Base-by-base conservation (phyloP, 92 coral and sea anemone genomes). In the Paragorgia papillata region DNA sequence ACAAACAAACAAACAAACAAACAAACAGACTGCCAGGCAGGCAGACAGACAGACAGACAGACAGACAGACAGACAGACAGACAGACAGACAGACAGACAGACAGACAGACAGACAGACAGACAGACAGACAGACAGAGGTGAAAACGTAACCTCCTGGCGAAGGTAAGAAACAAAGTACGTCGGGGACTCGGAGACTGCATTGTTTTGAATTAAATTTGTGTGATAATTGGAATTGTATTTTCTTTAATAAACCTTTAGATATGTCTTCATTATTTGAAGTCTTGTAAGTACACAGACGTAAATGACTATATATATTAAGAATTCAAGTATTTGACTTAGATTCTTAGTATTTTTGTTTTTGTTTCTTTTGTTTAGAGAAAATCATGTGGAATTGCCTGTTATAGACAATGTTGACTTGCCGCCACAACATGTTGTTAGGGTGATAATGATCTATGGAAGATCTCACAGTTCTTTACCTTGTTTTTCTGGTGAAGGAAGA, bases 401-500 rank as follows among this genome's bases (percentile, higher is more conserved):
- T 17, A 56, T 84, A 18, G 96, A 90, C 22, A 91, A 86, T 48
- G 66, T 80, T n/a, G 50, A 74, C 15, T 81, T 93, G 15, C 97
- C 97, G 2, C 97, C 97, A 14, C 87, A 96, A 0, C 83, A 84
- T 79, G 90, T 93, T 28, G 90, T 93, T 1, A 89, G 97, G 14
- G 89, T 93, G n/a, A 81, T 93, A 35, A 43, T 93, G 67, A 55
- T 93, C 49, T 93, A 93, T 82, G 97, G 97, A 26, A 79, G 97
- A 77, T 93, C 97, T 0, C 73, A 71, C 40, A 88, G 97, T 69
- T 35, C 50, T 12, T 17, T 80, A 57, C 97, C 97, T 13, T 15
- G 26, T 27, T 55, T 93, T 31, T 84, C 90, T 2, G 60, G 82
- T 14, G 83, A 78, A 49, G 92, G 84, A 31, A 90, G 83, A 32